Percentiles rank a stretch among this genome's conserved stretches.
These are phyloP conservation scores for Florisuga fusca DNA, from an alignment of 2,797 vertebrate species.

Conservation along the genomic window DNA sequence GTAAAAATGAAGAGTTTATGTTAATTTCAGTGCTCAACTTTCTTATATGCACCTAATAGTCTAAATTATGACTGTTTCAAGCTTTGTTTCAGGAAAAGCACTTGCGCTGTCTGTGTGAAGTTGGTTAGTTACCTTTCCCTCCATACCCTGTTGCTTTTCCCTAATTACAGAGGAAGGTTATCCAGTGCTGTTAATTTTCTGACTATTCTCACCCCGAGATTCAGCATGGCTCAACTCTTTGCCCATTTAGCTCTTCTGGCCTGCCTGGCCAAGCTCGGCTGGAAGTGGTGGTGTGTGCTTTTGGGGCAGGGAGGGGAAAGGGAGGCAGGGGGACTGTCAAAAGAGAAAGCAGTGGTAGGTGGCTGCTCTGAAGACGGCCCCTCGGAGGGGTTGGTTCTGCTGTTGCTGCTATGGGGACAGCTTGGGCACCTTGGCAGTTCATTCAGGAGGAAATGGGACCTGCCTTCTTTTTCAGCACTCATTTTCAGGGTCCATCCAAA, in stretches of 20 bases:
- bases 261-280: rapidly evolving
- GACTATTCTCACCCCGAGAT: background rate
- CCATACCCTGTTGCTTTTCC: background rate
- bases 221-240: background rate
- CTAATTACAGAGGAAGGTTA: background rate
- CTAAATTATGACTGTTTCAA: background rate
- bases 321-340: background rate
- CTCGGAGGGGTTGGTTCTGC: background rate
- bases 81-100: background rate
- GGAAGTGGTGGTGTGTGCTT: background rate
- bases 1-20: background rate
- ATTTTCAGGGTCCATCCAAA: background rate
- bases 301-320: background rate
- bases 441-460: background rate
- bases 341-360: background rate
- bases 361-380: background rate
- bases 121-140: background rate
- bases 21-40: background rate
- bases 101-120: background rate
- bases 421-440: rapidly evolving
- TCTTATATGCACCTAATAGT: background rate
- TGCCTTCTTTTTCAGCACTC: background rate
- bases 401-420: rapidly evolving
- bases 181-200: background rate
- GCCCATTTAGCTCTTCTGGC: rapidly evolving